A percentile compares a stretch with the other conserved stretches of the same genome.
Evolutionary conservation across 2,888 invertebrate genomes (phyloP).

Genomic region (Stegana nigrithorax): DNA sequence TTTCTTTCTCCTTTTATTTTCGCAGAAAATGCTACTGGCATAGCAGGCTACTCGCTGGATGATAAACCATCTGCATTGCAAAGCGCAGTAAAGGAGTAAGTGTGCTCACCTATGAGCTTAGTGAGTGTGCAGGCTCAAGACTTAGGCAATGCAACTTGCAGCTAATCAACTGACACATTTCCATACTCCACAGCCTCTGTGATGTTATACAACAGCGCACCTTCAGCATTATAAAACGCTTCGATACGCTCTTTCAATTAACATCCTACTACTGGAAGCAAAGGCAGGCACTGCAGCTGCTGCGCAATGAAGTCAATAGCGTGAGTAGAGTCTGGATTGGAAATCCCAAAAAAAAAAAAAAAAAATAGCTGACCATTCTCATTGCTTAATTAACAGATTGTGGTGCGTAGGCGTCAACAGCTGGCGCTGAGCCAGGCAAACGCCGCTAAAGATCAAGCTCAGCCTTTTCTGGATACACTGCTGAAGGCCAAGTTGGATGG

Average conservation of each 20-base stretch:
- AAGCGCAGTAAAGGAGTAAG: conserved; percentile 53
- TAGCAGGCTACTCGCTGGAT: conserved; percentile 45
- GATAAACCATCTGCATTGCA: conserved; percentile 51
- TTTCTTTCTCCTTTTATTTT: neutral
- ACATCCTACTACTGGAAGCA: conserved; percentile 54
- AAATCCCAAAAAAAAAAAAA: neutral
- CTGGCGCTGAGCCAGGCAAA: conserved; percentile 16
- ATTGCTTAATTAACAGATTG: conserved; percentile 38
- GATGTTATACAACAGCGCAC: conserved; percentile 53
- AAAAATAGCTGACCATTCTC: neutral
- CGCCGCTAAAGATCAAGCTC: conserved; percentile 11
- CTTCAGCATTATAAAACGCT: conserved; percentile 57
- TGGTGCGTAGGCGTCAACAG: conserved; percentile 39
- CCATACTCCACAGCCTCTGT: conserved; percentile 46
- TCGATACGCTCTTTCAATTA: conserved; percentile 54
- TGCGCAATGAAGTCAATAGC: conserved; percentile 40
- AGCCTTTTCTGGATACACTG: conserved; percentile 58
- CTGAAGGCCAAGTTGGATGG: conserved; percentile 53
- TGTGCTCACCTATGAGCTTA: neutral
- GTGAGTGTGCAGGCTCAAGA: no score
- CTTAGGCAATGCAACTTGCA: no score
- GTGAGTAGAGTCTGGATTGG: conserved; percentile 31
- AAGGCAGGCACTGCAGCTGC: conserved; percentile 62
- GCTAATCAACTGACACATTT: no score
- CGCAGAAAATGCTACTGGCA: conserved; percentile 56